These are phyloP conservation scores for Eupithecia centaureata DNA, from an alignment of 2,888 invertebrate species.

Conservation along the genomic window DNA sequence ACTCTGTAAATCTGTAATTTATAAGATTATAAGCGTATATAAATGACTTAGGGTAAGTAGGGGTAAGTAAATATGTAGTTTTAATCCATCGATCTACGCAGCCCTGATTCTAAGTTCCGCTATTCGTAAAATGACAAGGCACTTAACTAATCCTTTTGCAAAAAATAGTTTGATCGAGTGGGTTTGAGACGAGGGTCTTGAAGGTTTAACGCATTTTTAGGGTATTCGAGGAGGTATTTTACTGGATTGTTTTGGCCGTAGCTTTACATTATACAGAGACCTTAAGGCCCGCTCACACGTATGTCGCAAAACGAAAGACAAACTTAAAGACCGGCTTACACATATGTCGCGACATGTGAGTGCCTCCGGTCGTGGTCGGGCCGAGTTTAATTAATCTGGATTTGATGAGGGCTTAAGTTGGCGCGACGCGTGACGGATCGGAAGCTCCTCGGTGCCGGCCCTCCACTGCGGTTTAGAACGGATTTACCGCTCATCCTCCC, in stretches of 20 bases:
- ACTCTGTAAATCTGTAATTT: too few species aligned
- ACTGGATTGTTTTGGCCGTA: slow-evolving; percentile 5
- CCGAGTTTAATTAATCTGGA: slow-evolving; percentile 80
- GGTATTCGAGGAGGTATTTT: slow-evolving; percentile 1
- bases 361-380: slow-evolving; percentile 68
- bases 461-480: slow-evolving; percentile 76
- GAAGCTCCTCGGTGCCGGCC: slow-evolving; percentile 65
- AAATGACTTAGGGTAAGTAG: too few species aligned
- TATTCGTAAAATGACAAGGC: slow-evolving; percentile 4
- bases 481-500: slow-evolving; percentile 75
- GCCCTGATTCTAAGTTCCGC: background rate
- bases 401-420: slow-evolving; percentile 81
- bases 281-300: background rate
- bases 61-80: background rate
- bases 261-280: background rate
- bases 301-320: slow-evolving; percentile 8
- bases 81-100: background rate
- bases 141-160: slow-evolving; percentile 4
- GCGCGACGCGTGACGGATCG: slow-evolving; percentile 80
- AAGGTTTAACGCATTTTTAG: slow-evolving; percentile 8
- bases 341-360: slow-evolving; percentile 62
- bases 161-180: background rate
- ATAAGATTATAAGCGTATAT: too few species aligned
- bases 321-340: slow-evolving; percentile 48
- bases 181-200: slow-evolving; percentile 5